Percentiles rank a stretch among this genome's conserved stretches.
Evolutionary conservation across 2,797 vertebrate genomes (phyloP).

Genomic region (Chaunax sp.): DNA sequence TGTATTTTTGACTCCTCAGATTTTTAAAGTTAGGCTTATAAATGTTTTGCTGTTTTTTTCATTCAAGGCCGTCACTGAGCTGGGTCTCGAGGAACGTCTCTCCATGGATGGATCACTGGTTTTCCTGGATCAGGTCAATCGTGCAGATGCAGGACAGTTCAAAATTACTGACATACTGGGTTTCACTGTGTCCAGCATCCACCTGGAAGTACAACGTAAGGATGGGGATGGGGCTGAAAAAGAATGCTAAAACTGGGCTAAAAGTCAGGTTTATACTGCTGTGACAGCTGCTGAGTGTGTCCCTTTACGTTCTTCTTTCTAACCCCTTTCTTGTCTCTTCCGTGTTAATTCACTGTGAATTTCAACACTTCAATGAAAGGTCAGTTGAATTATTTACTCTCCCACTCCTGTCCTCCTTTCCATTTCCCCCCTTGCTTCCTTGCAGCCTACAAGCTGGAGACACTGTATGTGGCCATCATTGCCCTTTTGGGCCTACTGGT

Average conservation of each 20-base stretch:
- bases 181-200: conserved; percentile 71
- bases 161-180: conserved; percentile 75
- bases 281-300: background rate
- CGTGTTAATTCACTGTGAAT: conserved; percentile 34
- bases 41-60: conserved; percentile 28
- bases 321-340: conserved; percentile 13
- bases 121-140: conserved; percentile 72
- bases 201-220: conserved; percentile 78
- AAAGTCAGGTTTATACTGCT: background rate
- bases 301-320: background rate
- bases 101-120: conserved; percentile 73
- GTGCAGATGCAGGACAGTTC: conserved; percentile 75
- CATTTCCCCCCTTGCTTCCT: conserved; percentile 6
- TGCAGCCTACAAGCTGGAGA: conserved; percentile 79
- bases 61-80: conserved; percentile 47
- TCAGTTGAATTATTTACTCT: conserved; percentile 48
- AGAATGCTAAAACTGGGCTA: background rate
- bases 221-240: background rate
- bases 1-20: background rate
- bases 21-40: background rate
- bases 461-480: conserved; percentile 83
- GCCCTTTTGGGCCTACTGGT: conserved; percentile 82
- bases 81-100: conserved; percentile 74
- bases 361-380: conserved; percentile 39
- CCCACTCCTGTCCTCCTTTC: conserved; percentile 31